A percentile compares a stretch with the other conserved stretches of the same genome.
phyloP scores from a whole-genome alignment of 2,797 vertebrate genomes.

The Etheostoma nigrum region DNA sequence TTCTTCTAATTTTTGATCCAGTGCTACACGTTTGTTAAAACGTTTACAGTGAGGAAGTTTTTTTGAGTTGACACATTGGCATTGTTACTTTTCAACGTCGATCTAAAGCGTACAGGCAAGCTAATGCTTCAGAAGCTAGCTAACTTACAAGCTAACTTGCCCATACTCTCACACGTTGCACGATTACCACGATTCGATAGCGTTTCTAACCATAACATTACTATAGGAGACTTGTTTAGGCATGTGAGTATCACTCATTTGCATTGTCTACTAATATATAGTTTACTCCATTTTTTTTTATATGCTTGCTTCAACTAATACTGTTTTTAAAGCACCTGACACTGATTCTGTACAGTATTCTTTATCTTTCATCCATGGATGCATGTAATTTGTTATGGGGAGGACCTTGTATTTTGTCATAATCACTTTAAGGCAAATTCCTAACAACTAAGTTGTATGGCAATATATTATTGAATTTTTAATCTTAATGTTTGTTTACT shows the following conservation, averaged over 20 bases:
- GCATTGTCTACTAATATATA: not conserved
- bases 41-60: not conserved
- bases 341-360: too few species aligned
- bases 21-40: not conserved
- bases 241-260: not conserved
- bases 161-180: constrained; percentile 29
- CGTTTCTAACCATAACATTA: not conserved
- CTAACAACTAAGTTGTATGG: too few species aligned
- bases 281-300: too few species aligned
- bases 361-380: too few species aligned
- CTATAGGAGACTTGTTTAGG: not conserved
- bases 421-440: too few species aligned
- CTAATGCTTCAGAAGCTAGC: constrained; percentile 43
- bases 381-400: too few species aligned
- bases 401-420: too few species aligned
- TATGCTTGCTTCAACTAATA: too few species aligned
- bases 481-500: too few species aligned
- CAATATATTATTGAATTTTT: too few species aligned
- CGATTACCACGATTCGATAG: not conserved
- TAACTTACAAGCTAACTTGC: constrained; percentile 44
- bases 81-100: constrained; percentile 60
- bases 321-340: too few species aligned
- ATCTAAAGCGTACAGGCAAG: constrained; percentile 25
- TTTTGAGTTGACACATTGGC: constrained; percentile 63
- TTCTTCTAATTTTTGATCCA: accelerated